These are phyloP conservation scores for Syngnathus scovelli DNA, from an alignment of 2,113 vertebrate species.

Conservation along the genomic window DNA sequence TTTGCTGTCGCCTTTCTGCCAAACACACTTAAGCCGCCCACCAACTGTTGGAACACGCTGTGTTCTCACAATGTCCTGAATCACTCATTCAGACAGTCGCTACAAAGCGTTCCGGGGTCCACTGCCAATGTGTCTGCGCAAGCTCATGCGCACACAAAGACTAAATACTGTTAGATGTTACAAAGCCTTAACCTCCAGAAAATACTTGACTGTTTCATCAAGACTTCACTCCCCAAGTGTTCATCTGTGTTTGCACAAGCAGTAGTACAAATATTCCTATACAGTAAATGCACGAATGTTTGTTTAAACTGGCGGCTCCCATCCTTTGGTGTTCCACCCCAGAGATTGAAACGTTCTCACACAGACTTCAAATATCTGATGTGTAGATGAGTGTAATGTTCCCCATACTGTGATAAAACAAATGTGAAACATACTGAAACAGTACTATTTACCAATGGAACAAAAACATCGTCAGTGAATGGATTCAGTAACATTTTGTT, in stretches of 20 bases:
- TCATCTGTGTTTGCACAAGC: not conserved
- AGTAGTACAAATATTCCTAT: not conserved
- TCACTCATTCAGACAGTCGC: slow-evolving; percentile 52
- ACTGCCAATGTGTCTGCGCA: slow-evolving; percentile 36
- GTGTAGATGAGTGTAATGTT: not conserved
- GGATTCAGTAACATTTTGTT: no score
- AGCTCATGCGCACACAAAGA: slow-evolving; percentile 17
- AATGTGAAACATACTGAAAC: no score
- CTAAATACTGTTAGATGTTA: slow-evolving; percentile 26
- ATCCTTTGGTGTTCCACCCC: not conserved
- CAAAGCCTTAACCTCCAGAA: slow-evolving; percentile 11
- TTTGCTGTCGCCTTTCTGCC: slow-evolving; percentile 43
- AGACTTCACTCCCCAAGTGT: not conserved
- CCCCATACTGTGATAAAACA: not conserved
- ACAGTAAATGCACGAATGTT: not conserved
- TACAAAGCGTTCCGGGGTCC: slow-evolving; percentile 52
- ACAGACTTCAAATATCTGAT: not conserved
- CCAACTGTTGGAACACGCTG: slow-evolving; percentile 51
- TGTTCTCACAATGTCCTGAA: slow-evolving; percentile 50
- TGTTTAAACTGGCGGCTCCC: not conserved
- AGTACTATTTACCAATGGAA: no score
- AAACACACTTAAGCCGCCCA: slow-evolving; percentile 62
- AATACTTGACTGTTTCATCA: not conserved
- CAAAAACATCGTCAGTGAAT: no score
- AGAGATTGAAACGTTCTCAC: not conserved